A percentile compares a stretch with the other conserved stretches of the same genome.
phyloP scores from a whole-genome alignment of 2,113 vertebrate species.

The Otocyon megalotis region DNA sequence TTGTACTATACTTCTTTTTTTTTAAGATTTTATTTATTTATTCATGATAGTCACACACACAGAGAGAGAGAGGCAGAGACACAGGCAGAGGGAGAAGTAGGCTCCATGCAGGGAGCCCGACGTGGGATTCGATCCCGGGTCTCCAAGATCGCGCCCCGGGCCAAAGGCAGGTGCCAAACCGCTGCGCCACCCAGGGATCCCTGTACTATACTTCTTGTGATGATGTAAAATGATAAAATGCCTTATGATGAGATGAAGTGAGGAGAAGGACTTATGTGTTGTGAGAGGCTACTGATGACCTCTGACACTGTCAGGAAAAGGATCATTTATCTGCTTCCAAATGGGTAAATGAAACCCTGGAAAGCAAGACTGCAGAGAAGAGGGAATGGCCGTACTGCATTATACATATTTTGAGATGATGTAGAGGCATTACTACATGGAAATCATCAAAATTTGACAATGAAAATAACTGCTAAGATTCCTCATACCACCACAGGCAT shows the following conservation, averaged over 20 bases:
- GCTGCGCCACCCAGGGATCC: too few relatives aligned
- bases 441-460: constrained; percentile 48
- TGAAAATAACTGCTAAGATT: constrained; percentile 49
- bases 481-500: background rate
- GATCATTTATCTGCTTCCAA: background rate
- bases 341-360: background rate
- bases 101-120: too few relatives aligned
- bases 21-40: too few relatives aligned
- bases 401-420: constrained; percentile 45
- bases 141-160: too few relatives aligned
- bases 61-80: too few relatives aligned
- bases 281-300: background rate
- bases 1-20: background rate
- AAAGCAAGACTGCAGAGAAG: background rate
- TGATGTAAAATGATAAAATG: background rate
- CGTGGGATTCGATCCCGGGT: too few relatives aligned
- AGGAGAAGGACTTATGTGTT: background rate
- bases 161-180: too few relatives aligned
- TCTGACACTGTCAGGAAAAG: background rate
- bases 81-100: too few relatives aligned
- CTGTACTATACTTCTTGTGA: background rate
- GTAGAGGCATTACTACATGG: constrained; percentile 35
- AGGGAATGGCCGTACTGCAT: background rate
- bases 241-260: background rate
- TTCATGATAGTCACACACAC: too few relatives aligned